A percentile compares a stretch with the other conserved stretches of the same genome.
Evolutionary conservation across 1,140 invertebrate species (phyloP).

Genomic region (Parapsyche elsis): DNA sequence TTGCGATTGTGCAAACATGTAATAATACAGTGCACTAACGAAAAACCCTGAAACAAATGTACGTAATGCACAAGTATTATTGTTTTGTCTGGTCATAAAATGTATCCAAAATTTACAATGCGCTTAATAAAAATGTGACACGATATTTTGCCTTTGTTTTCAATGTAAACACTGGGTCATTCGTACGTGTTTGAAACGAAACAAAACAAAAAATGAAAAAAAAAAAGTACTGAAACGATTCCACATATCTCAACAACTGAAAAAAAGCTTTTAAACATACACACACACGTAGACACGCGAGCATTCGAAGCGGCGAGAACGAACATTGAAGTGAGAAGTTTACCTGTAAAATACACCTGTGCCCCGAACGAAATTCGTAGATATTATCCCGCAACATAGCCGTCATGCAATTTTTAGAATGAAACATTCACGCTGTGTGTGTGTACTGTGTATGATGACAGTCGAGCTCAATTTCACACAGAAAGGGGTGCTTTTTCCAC

Average conservation of each 20-base stretch:
- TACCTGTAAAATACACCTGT: conserved; percentile 45
- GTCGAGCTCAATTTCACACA: too few species aligned
- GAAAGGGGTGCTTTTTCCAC: too few species aligned
- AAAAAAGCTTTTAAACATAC: background rate
- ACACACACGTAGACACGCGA: background rate
- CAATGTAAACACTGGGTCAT: background rate
- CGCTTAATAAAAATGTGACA: background rate
- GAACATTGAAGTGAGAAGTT: conserved; percentile 39
- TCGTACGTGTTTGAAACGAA: background rate
- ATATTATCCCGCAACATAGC: conserved; percentile 12
- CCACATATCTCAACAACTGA: background rate
- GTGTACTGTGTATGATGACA: background rate
- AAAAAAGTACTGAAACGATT: background rate
- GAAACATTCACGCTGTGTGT: background rate
- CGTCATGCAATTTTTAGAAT: conserved; percentile 24
- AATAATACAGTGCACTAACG: too few species aligned
- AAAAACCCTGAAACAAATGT: too few species aligned
- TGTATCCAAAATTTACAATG: conserved; percentile 11
- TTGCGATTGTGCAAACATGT: too few species aligned
- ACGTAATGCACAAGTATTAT: too few species aligned
- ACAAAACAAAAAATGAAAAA: too few species aligned
- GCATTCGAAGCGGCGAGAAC: background rate
- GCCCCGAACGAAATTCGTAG: conserved; percentile 37
- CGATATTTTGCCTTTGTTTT: background rate
- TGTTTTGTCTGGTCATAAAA: too few species aligned